A percentile compares a stretch with the other conserved stretches of the same genome.
Evolutionary conservation across 1,140 invertebrate species (phyloP).

Genomic region (Antheraea pernyi): DNA sequence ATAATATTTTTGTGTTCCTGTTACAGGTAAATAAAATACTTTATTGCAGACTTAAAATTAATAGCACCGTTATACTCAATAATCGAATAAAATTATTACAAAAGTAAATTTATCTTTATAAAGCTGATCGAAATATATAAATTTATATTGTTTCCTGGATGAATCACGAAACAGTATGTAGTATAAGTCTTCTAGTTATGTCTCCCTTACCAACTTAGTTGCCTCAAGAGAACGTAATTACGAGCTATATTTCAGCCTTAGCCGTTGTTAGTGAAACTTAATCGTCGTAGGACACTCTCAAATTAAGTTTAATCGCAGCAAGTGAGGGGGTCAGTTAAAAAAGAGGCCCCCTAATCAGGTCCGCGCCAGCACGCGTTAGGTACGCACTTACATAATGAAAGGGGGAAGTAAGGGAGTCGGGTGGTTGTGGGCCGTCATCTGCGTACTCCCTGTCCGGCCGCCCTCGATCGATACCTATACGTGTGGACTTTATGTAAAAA

Average conservation of each 20-base stretch:
- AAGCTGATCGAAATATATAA: not conserved
- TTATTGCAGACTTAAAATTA: too few relatives aligned
- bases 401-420: constrained; percentile 56
- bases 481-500: constrained; percentile 79
- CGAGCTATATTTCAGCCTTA: constrained; percentile 31
- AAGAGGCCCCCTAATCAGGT: constrained; percentile 76
- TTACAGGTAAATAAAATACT: constrained; percentile 18
- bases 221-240: constrained; percentile 19
- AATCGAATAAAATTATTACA: not conserved
- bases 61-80: too few relatives aligned
- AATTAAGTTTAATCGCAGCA: constrained; percentile 72
- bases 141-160: not conserved
- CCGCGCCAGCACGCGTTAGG: constrained; percentile 70
- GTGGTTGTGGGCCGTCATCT: constrained; percentile 63
- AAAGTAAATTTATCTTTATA: not conserved
- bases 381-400: constrained; percentile 78
- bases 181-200: not conserved
- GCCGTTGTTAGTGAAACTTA: constrained; percentile 48
- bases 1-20: constrained; percentile 15
- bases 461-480: constrained; percentile 76
- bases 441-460: constrained; percentile 73
- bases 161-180: not conserved
- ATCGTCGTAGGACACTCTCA: constrained; percentile 60
- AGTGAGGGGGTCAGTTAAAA: constrained; percentile 76
- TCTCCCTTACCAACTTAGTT: not conserved